Conservation (phyloP, 2,888 invertebrate genomes). For the Geotrupes spiniger region DNA sequence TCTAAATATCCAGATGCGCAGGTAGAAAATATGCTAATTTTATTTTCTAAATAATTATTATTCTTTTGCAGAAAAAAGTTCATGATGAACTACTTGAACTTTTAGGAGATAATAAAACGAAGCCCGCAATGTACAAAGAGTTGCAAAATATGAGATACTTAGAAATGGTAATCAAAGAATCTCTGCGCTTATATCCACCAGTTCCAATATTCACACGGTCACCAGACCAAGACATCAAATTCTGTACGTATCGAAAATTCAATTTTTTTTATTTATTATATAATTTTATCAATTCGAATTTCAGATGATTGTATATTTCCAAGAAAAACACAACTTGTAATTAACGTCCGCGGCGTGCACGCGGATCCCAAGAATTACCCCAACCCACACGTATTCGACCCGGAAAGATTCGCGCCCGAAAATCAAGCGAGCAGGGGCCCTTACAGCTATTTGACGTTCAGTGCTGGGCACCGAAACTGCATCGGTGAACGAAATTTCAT, state of each 20-base stretch:
- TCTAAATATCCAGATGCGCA: slow-evolving; percentile 31
- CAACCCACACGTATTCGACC: slow-evolving; percentile 53
- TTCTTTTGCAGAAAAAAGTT: slow-evolving; percentile 40
- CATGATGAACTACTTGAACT: slow-evolving; percentile 42
- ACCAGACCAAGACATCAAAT: slow-evolving; percentile 44
- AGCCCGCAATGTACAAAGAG: slow-evolving; percentile 40
- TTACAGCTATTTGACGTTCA: slow-evolving; percentile 39
- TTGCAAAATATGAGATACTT: slow-evolving; percentile 55
- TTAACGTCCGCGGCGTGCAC: slow-evolving; percentile 52
- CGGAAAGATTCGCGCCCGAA: slow-evolving; percentile 44
- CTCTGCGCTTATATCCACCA: slow-evolving; percentile 52
- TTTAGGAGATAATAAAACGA: slow-evolving; percentile 34
- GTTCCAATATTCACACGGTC: slow-evolving; percentile 53
- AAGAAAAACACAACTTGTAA: slow-evolving; percentile 46
- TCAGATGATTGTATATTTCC: slow-evolving; percentile 35
- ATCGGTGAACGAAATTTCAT: slow-evolving; percentile 34
- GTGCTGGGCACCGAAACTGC: slow-evolving; percentile 45
- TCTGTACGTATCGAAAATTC: too few species aligned
- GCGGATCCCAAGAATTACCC: slow-evolving; percentile 53
- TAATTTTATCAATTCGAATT: slow-evolving; percentile 3
- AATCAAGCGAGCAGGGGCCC: slow-evolving; percentile 37
- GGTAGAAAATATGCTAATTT: slow-evolving; percentile 11
- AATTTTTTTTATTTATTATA: too few species aligned
- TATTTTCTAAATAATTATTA: not conserved
- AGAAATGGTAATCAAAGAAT: slow-evolving; percentile 54